These are phyloP conservation scores for Acropora yongei DNA, from an alignment of 64 coral and sea anemone species.

Conservation along the genomic window DNA sequence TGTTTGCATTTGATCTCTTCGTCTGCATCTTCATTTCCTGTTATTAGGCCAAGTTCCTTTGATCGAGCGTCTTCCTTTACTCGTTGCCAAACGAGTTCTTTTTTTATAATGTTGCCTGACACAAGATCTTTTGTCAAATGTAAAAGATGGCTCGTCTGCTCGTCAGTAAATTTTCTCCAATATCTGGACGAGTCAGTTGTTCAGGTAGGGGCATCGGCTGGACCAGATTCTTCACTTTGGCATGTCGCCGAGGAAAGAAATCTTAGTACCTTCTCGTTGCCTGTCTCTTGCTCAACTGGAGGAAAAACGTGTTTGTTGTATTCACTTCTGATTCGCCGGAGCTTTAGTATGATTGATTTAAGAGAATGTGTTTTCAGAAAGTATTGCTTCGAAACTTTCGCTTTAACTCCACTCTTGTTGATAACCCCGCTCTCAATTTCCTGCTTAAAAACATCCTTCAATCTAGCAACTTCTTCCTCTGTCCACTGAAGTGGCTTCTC, in stretches of 20 bases:
- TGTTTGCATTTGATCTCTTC: constrained; percentile 27
- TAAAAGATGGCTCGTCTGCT: background rate
- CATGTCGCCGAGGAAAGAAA: background rate
- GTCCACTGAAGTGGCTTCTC: constrained; percentile 36
- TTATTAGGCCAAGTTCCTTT: background rate
- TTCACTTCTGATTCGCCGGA: constrained; percentile 24
- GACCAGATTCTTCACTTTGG: background rate
- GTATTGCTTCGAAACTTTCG: constrained; percentile 30
- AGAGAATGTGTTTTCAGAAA: constrained; percentile 42
- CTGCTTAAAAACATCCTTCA: constrained; percentile 33
- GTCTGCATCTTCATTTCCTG: constrained; percentile 5
- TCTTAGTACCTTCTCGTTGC: background rate
- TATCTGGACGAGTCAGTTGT: background rate
- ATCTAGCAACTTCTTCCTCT: constrained; percentile 41
- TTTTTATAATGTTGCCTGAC: constrained; percentile 5
- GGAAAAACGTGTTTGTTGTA: constrained; percentile 26
- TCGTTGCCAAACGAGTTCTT: constrained; percentile 41
- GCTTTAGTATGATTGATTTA: constrained; percentile 46
- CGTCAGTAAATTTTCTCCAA: constrained; percentile 5
- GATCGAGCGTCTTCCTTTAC: background rate
- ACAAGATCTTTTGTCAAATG: constrained; percentile 24
- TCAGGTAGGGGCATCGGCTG: background rate
- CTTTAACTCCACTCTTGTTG: constrained; percentile 25
- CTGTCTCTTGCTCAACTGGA: constrained; percentile 1
- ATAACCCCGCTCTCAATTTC: constrained; percentile 57